Evolutionary conservation across 1,140 invertebrate genomes (phyloP).

Genomic region (Cotesia vestalis): DNA sequence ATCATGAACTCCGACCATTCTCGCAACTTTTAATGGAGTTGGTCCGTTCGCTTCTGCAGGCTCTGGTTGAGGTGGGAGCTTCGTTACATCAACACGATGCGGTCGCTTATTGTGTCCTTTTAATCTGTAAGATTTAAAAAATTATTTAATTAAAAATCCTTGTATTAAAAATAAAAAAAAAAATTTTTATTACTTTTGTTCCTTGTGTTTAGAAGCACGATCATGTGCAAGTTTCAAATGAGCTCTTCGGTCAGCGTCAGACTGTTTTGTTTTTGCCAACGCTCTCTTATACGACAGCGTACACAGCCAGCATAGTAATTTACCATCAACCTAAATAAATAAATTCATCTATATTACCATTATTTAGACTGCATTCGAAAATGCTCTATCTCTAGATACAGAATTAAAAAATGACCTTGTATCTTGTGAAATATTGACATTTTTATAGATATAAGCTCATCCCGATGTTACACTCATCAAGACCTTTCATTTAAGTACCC

Average conservation of each 20-base stretch:
- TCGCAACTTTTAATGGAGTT: conserved; percentile 63
- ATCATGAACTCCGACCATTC: conserved; percentile 61
- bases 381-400: too few species aligned
- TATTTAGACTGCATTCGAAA: too few species aligned
- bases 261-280: conserved; percentile 89
- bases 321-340: conserved; percentile 87
- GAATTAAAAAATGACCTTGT: too few species aligned
- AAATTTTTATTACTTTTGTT: conserved; percentile 67
- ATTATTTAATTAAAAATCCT: neutral
- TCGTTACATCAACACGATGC: conserved; percentile 77
- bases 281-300: conserved; percentile 93
- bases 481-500: too few species aligned
- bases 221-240: conserved; percentile 73
- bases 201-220: conserved; percentile 68
- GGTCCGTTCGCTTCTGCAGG: conserved; percentile 60
- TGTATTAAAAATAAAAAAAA: conserved; percentile 1
- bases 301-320: conserved; percentile 95
- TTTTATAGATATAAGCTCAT: neutral
- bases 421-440: conserved; percentile 34
- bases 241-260: conserved; percentile 76
- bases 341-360: conserved; percentile 32
- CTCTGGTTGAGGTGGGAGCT: conserved; percentile 66
- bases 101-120: conserved; percentile 78
- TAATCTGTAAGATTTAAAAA: conserved; percentile 58
- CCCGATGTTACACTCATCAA: too few species aligned